These are phyloP conservation scores for Mormoops blainvillei DNA, from an alignment of 2,113 vertebrate genomes.

Conservation along the genomic window DNA sequence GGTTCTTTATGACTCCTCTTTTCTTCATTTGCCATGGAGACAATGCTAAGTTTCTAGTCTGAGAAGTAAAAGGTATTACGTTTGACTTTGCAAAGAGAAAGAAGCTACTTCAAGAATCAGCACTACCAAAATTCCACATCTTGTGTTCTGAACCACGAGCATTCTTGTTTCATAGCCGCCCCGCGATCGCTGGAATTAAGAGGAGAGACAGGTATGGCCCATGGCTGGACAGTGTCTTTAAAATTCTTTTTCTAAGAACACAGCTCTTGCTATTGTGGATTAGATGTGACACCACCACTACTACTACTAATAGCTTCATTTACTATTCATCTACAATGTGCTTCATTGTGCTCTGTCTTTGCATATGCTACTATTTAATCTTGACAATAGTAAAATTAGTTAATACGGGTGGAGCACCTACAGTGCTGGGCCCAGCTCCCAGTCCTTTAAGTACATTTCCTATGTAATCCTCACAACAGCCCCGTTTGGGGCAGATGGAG, in stretches of 20 bases:
- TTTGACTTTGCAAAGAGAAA: not conserved
- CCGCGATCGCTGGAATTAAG: not conserved
- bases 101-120: not conserved
- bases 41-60: not conserved
- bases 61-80: not conserved
- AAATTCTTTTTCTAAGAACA: not conserved
- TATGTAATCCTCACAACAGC: not conserved
- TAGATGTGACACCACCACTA: not conserved
- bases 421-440: not conserved
- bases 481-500: not conserved
- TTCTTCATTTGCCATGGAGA: not conserved
- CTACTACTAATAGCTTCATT: not conserved
- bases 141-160: not conserved
- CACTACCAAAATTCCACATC: not conserved
- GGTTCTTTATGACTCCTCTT: not conserved
- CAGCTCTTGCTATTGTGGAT: no score
- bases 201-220: no score
- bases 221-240: not conserved
- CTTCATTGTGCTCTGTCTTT: not conserved
- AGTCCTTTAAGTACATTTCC: not conserved
- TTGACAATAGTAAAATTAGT: not conserved
- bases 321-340: not conserved
- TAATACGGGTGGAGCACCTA: not conserved
- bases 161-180: not conserved
- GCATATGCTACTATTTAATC: not conserved